Base-by-base conservation (phyloP, 1,140 invertebrate species). In the Stenopsyche tienmushanensis region DNA sequence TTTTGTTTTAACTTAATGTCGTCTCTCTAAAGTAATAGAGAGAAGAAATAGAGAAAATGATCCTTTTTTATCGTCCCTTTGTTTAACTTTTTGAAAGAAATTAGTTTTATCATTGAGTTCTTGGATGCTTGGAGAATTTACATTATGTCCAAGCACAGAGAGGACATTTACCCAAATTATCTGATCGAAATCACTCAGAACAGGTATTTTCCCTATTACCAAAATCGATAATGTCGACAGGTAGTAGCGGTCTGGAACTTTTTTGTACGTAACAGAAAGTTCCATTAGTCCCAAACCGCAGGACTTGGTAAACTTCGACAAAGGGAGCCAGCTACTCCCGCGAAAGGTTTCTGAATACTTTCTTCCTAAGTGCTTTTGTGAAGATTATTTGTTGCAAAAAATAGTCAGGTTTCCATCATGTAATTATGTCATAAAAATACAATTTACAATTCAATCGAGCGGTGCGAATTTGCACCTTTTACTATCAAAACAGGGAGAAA, bases 251-350 rank as follows among this genome's bases (percentile, higher is more conserved):
- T 52, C 18, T 25, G 50, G 18, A 66, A 66, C 20, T 66, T 66
- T 66, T 59, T 66, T 20, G 34, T n/a, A 20, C 34, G 29, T 39
- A 60, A 60, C 57, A 45, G 50, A 53, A 55, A 44, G 55, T 60
- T 66, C 64, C 64, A 66, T 66, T 66, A 66, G 41, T 47, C 44
- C 45, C 45, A 26, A 45, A 66, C 64, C 64, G 49, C 64, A 66
- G 44, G 50, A 60, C 64, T 47, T 58, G 44, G 44, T 18, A 39
- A 66, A 66, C 25, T 66, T 66, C 58, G 45, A 66, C 64, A 66
- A 66, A 66, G 57, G 39, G 29, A 52, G 39, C 53, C 34, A 55
- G 39, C 53, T 41, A 55, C 21, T 52, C 24, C 23, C 49, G 50
- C 50, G 21, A 23, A 15, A 17, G 10, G 10, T 49, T 17, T 49